phyloP scores from a whole-genome alignment of 1,140 invertebrate species.

The Bombus haemorrhoidalis region DNA sequence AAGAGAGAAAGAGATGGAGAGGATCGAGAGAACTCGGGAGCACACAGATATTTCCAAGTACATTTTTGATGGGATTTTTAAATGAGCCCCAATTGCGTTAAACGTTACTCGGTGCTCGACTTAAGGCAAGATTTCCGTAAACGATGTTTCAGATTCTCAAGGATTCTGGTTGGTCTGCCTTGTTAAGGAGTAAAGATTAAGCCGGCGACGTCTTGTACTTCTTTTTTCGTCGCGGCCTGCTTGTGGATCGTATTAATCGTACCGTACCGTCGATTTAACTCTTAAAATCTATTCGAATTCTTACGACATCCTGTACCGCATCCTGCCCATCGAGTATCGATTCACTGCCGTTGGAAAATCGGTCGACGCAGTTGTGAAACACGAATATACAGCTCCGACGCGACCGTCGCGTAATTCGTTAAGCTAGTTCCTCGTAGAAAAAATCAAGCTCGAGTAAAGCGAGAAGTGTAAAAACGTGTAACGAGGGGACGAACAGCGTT shows the following conservation, averaged over 20 bases:
- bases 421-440: neutral
- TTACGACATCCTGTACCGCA: neutral
- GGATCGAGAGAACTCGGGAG: constrained; percentile 40
- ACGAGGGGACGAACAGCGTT: neutral
- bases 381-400: neutral
- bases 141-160: constrained; percentile 73
- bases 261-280: neutral
- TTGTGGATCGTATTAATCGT: constrained; percentile 28
- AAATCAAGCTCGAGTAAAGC: neutral
- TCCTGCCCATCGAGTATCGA: neutral
- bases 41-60: constrained; percentile 73
- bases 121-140: constrained; percentile 79
- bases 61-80: constrained; percentile 82
- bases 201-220: constrained; percentile 46
- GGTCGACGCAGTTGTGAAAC: no score
- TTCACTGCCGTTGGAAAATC: no score
- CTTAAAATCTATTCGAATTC: constrained; percentile 28
- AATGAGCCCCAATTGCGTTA: constrained; percentile 81
- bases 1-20: constrained; percentile 39
- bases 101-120: constrained; percentile 68
- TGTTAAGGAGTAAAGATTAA: constrained; percentile 62
- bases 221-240: constrained; percentile 25
- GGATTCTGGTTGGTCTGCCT: constrained; percentile 46
- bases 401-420: no score
- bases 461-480: neutral